These are phyloP conservation scores for Pseudeuparius sepicola DNA, from an alignment of 2,888 invertebrate species.

Conservation along the genomic window DNA sequence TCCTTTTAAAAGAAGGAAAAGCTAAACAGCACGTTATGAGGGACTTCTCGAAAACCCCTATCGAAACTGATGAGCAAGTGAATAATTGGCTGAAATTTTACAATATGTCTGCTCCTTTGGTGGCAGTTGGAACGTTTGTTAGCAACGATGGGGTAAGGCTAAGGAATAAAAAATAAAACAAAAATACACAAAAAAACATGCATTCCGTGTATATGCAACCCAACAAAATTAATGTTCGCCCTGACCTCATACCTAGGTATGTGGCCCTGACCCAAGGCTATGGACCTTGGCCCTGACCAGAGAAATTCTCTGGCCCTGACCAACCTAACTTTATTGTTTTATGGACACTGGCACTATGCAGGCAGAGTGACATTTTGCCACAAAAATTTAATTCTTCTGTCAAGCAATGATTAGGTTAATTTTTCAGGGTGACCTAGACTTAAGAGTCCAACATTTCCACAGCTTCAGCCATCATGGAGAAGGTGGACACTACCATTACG, in stretches of 20 bases:
- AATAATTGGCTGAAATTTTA: conserved; percentile 86
- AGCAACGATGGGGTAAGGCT: conserved; percentile 74
- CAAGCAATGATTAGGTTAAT: not conserved
- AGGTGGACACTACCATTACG: conserved; percentile 96
- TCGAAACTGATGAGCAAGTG: conserved; percentile 59
- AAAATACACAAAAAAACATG: no score
- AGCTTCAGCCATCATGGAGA: conserved; percentile 74
- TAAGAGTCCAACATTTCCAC: conserved; percentile 94
- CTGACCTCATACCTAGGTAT: no score
- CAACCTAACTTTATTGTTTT: no score
- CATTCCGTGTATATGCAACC: no score
- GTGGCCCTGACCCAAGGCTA: no score
- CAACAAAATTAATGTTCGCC: no score
- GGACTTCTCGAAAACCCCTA: conserved; percentile 70
- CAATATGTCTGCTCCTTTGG: conserved; percentile 81
- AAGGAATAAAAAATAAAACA: no score
- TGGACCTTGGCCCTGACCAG: no score
- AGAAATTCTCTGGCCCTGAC: no score
- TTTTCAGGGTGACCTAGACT: conserved; percentile 64
- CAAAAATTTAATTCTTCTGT: conserved; percentile 5
- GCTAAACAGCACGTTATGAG: conserved; percentile 94
- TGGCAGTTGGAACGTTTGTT: conserved; percentile 79
- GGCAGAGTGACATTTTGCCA: no score
- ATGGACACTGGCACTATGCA: no score
- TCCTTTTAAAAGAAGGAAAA: conserved; percentile 71